A percentile compares a stretch with the other conserved stretches of the same genome.
Evolutionary conservation across 2,797 vertebrate species (phyloP).

Genomic region (Microchirus variegatus): DNA sequence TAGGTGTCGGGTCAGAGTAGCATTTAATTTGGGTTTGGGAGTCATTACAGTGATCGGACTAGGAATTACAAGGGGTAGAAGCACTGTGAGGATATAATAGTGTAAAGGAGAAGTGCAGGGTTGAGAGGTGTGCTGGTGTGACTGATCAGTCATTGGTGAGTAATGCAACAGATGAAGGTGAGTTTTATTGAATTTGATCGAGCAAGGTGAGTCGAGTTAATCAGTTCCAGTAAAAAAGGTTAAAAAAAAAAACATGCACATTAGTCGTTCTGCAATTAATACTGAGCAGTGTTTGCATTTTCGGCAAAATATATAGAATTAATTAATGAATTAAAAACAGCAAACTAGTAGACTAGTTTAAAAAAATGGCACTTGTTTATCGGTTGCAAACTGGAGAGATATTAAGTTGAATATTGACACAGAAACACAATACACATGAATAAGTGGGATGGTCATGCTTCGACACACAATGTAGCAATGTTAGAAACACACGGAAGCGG

Average conservation of each 20-base stretch:
- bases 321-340: constrained; percentile 32
- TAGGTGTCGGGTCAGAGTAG: constrained; percentile 17
- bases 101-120: constrained; percentile 29
- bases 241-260: constrained; percentile 4
- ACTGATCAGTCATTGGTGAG: constrained; percentile 28
- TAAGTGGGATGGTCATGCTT: constrained; percentile 44
- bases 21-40: constrained; percentile 35
- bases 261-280: constrained; percentile 12
- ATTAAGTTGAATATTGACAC: constrained; percentile 1
- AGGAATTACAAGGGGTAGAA: constrained; percentile 25
- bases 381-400: constrained; percentile 4
- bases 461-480: constrained; percentile 32
- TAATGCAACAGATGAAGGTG: constrained; percentile 48
- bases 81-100: constrained; percentile 18
- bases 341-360: constrained; percentile 6
- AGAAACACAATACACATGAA: constrained; percentile 15
- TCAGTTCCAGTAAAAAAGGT: constrained; percentile 46
- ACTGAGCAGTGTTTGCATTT: constrained; percentile 21
- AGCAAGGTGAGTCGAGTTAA: constrained; percentile 36
- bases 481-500: constrained; percentile 48
- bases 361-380: constrained; percentile 3
- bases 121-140: constrained; percentile 22
- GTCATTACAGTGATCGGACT: constrained; percentile 34
- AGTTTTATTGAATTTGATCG: constrained; percentile 26
- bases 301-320: constrained; percentile 21